Evolutionary conservation across 1,140 invertebrate genomes (phyloP).

Genomic region (Manduca sexta): DNA sequence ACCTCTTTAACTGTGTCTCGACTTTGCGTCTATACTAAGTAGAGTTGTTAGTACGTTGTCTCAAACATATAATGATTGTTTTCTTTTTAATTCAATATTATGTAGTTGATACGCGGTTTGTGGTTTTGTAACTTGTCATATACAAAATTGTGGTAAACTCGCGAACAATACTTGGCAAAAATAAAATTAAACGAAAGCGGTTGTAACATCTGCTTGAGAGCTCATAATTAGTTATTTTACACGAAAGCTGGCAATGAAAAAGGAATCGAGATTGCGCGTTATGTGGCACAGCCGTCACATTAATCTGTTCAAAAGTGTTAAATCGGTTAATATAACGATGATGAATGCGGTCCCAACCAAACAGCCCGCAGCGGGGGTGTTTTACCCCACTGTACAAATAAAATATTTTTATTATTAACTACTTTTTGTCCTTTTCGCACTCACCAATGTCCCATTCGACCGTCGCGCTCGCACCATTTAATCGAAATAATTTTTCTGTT

Average conservation of each 20-base stretch:
- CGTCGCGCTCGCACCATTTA: slow-evolving; percentile 54
- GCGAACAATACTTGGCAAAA: too few relatives aligned
- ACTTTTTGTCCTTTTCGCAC: slow-evolving; percentile 43
- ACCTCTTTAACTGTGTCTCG: too few relatives aligned
- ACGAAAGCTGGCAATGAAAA: slow-evolving; percentile 5
- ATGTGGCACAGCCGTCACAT: slow-evolving; percentile 50
- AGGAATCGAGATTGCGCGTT: slow-evolving; percentile 33
- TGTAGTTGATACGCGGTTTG: too few relatives aligned
- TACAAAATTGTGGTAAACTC: too few relatives aligned
- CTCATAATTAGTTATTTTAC: slow-evolving; percentile 7
- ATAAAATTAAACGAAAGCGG: too few relatives aligned
- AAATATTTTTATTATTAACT: slow-evolving; percentile 73
- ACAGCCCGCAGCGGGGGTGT: slow-evolving; percentile 71
- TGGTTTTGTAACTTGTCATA: too few relatives aligned
- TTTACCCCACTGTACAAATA: slow-evolving; percentile 71
- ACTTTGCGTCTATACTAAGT: too few relatives aligned
- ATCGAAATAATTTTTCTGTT: slow-evolving; percentile 73
- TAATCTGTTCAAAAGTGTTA: slow-evolving; percentile 73
- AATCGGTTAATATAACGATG: slow-evolving; percentile 73
- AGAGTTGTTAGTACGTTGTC: too few relatives aligned
- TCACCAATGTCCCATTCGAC: slow-evolving; percentile 23
- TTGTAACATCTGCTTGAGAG: too few relatives aligned
- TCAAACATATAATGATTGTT: too few relatives aligned
- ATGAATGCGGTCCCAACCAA: slow-evolving; percentile 67
- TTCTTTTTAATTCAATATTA: too few relatives aligned